Percentiles rank a stretch among this genome's conserved stretches.
These are phyloP conservation scores for Pterostichus madidus DNA, from an alignment of 2,888 invertebrate genomes.

Conservation along the genomic window DNA sequence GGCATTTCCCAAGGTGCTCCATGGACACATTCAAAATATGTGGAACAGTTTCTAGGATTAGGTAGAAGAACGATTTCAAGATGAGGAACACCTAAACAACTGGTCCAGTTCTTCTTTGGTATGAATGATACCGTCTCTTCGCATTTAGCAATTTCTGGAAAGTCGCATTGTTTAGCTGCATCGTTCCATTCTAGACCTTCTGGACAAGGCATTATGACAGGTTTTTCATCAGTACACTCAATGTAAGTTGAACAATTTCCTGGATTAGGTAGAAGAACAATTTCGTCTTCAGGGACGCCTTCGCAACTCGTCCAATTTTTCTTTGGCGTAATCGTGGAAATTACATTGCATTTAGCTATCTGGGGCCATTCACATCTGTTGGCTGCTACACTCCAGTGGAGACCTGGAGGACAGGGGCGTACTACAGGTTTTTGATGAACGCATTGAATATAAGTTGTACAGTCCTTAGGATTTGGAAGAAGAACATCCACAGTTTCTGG, in stretches of 20 bases:
- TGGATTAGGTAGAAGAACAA: slow-evolving; percentile 58
- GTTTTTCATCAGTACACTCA: slow-evolving; percentile 42
- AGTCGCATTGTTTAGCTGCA: slow-evolving; percentile 65
- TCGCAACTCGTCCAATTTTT: slow-evolving; percentile 23
- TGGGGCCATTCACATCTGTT: slow-evolving; percentile 67
- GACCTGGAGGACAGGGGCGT: slow-evolving; percentile 60
- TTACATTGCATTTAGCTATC: slow-evolving; percentile 57
- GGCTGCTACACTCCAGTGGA: slow-evolving; percentile 65
- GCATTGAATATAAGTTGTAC: slow-evolving; percentile 55
- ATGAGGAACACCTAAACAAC: slow-evolving; percentile 38
- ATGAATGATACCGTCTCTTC: neutral
- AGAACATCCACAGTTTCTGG: slow-evolving; percentile 28
- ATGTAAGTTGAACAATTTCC: slow-evolving; percentile 49
- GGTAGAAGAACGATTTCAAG: neutral
- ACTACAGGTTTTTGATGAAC: slow-evolving; percentile 56
- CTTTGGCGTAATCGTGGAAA: neutral
- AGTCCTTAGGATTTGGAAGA: slow-evolving; percentile 47
- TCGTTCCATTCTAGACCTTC: slow-evolving; percentile 63
- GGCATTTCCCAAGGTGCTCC: slow-evolving; percentile 30
- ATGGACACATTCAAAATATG: slow-evolving; percentile 51
- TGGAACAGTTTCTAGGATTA: slow-evolving; percentile 56
- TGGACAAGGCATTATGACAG: slow-evolving; percentile 40
- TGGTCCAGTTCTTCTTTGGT: neutral
- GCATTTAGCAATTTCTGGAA: slow-evolving; percentile 44
- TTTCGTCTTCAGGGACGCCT: slow-evolving; percentile 25